Base-by-base conservation (phyloP, 2,113 vertebrate genomes). In the Eulemur macaco region DNA sequence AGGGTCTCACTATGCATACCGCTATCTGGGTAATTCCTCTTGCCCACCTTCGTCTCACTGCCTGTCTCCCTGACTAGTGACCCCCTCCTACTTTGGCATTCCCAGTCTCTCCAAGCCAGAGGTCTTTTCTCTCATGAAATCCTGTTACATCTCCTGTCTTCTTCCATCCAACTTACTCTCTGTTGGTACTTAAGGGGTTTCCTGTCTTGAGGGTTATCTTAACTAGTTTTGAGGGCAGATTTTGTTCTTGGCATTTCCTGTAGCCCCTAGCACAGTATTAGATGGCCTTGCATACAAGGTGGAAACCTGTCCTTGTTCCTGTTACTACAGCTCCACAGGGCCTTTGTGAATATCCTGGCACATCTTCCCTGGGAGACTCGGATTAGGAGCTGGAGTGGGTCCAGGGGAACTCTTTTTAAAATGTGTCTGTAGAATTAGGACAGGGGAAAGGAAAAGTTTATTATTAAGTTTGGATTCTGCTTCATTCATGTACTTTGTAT, bases 241-340 rank as follows among this genome's bases (percentile, higher is more conserved):
- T 78, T 73, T 21, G 13, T 34, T 91, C 52, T 86, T 37, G 34
- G 42, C 20, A 18, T 31, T 52, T 42, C 64, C 66, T 34, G 1
- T 5, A 23, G 0, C 12, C 10, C 12, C 10, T 42, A n/a, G 27
- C 47, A 25, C 12, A 73, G 56, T 3, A 18, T 17, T 31, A 25
- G 37, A 47, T 37, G 39, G 68, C 54, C 29, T 0, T 56, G 31
- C 25, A 8, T 5, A 73, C 3, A 54, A n/a, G 56, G 12, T 5
- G 11, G 6, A 73, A 78, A 39, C 9, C 58, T 42, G 5, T 47
- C 12, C 60, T 89, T 64, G 20, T 42, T 77, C 54, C 34, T 94
- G 12, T n/a, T 45, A 17, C 50, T 2, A 4, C 10, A 52, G 31
- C 39, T 42, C 18, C 31, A 0, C 0, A 0, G 20, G 39, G 42